Evolutionary conservation across 2,888 invertebrate species (phyloP).

Genomic region (Gortyna flavago): DNA sequence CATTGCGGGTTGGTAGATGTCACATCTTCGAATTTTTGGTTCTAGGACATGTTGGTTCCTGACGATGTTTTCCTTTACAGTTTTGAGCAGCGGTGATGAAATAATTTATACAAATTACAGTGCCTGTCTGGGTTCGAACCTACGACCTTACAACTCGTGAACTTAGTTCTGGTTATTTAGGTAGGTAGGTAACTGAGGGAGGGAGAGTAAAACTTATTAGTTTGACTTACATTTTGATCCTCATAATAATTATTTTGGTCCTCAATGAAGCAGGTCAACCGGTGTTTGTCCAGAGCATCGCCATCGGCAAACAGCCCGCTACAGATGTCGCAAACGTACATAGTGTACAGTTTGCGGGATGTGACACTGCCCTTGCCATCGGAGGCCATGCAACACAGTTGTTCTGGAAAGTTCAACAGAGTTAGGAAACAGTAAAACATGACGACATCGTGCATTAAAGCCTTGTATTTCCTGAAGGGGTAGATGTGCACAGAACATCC

Average conservation of each 20-base stretch:
- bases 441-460: neutral
- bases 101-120: too few relatives aligned
- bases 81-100: neutral
- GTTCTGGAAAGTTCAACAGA: slow-evolving; percentile 72
- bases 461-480: neutral
- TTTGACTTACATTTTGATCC: slow-evolving; percentile 64
- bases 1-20: neutral
- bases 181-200: neutral
- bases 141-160: neutral
- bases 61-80: neutral
- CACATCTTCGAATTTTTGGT: neutral
- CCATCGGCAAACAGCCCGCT: slow-evolving; percentile 84
- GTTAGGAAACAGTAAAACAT: neutral
- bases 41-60: neutral
- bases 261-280: slow-evolving; percentile 75
- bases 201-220: neutral
- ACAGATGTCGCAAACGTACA: slow-evolving; percentile 86
- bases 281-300: slow-evolving; percentile 82
- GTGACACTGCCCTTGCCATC: slow-evolving; percentile 77
- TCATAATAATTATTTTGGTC: slow-evolving; percentile 69
- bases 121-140: neutral
- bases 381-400: slow-evolving; percentile 81
- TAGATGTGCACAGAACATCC: neutral
- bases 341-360: slow-evolving; percentile 78
- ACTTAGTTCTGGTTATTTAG: neutral